Evolutionary conservation across 2,888 invertebrate species (phyloP), one percentile per base, ranked within the genome.

Genomic region (Spodoptera exigua): DNA sequence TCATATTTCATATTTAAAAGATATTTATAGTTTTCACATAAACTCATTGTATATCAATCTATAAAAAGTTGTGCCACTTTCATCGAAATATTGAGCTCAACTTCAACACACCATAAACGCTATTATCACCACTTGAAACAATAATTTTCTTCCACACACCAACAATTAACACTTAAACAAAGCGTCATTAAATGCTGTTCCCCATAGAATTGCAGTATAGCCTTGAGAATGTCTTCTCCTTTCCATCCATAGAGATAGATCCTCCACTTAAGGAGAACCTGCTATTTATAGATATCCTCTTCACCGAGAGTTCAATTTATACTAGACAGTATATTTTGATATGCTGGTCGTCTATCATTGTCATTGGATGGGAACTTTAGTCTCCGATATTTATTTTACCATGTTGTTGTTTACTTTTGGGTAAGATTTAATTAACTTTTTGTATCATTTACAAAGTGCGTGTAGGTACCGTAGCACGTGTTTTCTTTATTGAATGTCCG

Each of bases 381-480:
- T 46, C 49, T 46, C 44, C 44, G 45, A 51, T 74, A 63, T 61
- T 56, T 61, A 70, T 65, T 61, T 61, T 68, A 54, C 52, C 59
- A 57, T 63, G 64, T 74, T 70, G 70, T 76, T 71, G 61, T 81
- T 83, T 69, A 65, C 74, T 83, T 84, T 74, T 81, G 69, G 87
- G 86, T 87, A 85, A 82, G 62, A 65, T 74, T 75, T 85, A 86
- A 86, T 87, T 86, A 79, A 75, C 66, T 82, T 83, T 81, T 82
- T 81, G 76, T 76, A 54, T 78, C 72, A 76, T 79, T 79, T 78
- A 68, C 70, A 73, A 75, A 65, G 74, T 69, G 73, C 70, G 70
- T 66, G 71, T n/a, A n/a, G n/a, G n/a, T 70, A 46, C 48, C 17
- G 46, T 56, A 36, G 51, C 43, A 68, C 68, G 54, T 65, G 74